These are phyloP conservation scores for Sciaenops ocellatus DNA, from an alignment of 2,797 vertebrate species.

Conservation along the genomic window DNA sequence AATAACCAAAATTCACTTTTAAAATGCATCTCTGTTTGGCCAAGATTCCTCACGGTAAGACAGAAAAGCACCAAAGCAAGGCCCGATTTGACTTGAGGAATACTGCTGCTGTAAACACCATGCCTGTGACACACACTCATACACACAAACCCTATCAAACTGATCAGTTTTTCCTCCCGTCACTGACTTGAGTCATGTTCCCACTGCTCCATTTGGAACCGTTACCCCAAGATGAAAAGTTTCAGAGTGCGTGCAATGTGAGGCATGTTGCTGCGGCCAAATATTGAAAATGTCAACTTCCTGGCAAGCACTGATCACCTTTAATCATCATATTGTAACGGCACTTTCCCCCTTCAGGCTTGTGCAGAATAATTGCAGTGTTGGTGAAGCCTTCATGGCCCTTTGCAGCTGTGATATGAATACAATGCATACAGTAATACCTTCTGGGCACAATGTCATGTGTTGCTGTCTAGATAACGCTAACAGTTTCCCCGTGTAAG, in stretches of 20 bases:
- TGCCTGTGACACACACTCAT: slow-evolving; percentile 9
- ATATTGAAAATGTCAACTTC: slow-evolving; percentile 71
- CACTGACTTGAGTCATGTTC: slow-evolving; percentile 57
- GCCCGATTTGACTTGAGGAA: not conserved
- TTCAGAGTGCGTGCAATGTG: slow-evolving; percentile 57
- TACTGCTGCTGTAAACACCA: slow-evolving; percentile 27
- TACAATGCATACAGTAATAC: slow-evolving; percentile 9
- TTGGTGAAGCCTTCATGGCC: slow-evolving; percentile 21
- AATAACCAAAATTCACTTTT: not conserved
- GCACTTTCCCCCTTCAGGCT: slow-evolving; percentile 29
- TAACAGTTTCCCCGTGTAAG: slow-evolving; percentile 10
- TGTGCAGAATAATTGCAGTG: slow-evolving; percentile 25
- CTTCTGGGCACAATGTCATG: slow-evolving; percentile 12
- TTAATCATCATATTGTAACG: slow-evolving; percentile 64
- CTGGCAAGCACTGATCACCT: slow-evolving; percentile 70
- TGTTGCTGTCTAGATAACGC: slow-evolving; percentile 38
- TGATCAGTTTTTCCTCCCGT: slow-evolving; percentile 63
- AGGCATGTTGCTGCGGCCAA: slow-evolving; percentile 56
- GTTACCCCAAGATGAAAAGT: slow-evolving; percentile 71
- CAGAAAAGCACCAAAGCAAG: not conserved
- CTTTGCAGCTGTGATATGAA: slow-evolving; percentile 45
- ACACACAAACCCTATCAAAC: slow-evolving; percentile 33
- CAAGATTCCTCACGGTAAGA: not conserved
- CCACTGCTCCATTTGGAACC: slow-evolving; percentile 62
- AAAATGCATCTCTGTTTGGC: slow-evolving; percentile 5